phyloP scores from a whole-genome alignment of 2,113 vertebrate genomes.

The Lepus europaeus region DNA sequence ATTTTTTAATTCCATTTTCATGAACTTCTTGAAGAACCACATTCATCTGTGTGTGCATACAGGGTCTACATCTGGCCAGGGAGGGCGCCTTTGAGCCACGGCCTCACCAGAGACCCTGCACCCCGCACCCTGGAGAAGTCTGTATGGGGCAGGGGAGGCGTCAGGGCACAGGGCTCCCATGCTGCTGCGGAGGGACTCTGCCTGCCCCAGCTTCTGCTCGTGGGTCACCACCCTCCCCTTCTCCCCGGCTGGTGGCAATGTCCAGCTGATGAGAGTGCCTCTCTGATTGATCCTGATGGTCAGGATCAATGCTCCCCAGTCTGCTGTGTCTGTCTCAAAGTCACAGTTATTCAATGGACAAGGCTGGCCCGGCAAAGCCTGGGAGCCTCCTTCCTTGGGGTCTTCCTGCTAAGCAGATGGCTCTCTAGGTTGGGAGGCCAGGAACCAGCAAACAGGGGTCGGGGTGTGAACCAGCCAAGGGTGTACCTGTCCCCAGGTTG shows the following conservation, averaged over 20 bases:
- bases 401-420: not conserved
- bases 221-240: not conserved
- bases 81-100: not conserved
- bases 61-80: not conserved
- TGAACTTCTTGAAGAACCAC: no score
- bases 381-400: not conserved
- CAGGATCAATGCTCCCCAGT: no score
- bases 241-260: not conserved
- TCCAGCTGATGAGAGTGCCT: not conserved
- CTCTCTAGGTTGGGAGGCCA: not conserved
- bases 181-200: not conserved
- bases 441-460: rapidly evolving
- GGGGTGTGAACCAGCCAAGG: not conserved
- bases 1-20: no score
- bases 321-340: not conserved
- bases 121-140: not conserved
- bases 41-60: not conserved
- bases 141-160: rapidly evolving
- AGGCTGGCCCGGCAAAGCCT: not conserved
- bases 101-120: not conserved
- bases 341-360: not conserved
- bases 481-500: no score
- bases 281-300: no score
- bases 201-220: rapidly evolving
- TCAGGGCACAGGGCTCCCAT: not conserved